Base-by-base conservation (phyloP, 2,888 invertebrate species). In the Julus scandinavius region DNA sequence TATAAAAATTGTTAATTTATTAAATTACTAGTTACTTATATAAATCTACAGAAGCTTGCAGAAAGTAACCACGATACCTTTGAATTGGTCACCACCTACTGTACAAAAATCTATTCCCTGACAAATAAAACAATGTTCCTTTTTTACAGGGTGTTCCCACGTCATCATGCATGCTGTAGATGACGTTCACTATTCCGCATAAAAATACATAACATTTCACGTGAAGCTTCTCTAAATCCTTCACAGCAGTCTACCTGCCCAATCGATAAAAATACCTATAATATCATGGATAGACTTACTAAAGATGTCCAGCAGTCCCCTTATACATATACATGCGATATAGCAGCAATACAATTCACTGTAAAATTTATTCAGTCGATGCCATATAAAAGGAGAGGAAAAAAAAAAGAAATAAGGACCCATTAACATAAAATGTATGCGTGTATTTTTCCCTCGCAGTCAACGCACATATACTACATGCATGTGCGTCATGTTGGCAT, bases 231-330 rank as follows among this genome's bases (percentile, higher is more conserved):
- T n/a, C 29, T 20, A 72, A 72, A 72, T 29, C 72, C 72, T 29
- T 72, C 72, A 0, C 72, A 72, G 72, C 72, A 72, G 72, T 20
- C 72, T 72, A 72, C 72, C 72, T 72, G 72, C 72, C 72, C 72
- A 72, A 72, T 72, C 72, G 72, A 72, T 72, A 72, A 72, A 72
- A 72, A 72, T 72, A 72, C 72, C 72, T 72, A 72, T 72, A 72
- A 72, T 72, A 11, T 20, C 72, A 72, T 29, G 72, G 72, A 72
- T 72, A 72, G 72, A 72, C 20, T 29, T 72, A 72, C 4, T n/a
- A 63, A 72, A 72, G 72, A 72, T 72, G 72, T 72, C 72, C 72
- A 72, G 72, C 72, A 72, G 72, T 29, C 72, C 29, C 72, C 29
- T 72, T 72, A 72, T 72, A 72, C 29, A 72, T 72, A 72, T 72